These are phyloP conservation scores for Monodelphis domestica DNA, from an alignment of 2,797 vertebrate genomes.

Conservation along the genomic window DNA sequence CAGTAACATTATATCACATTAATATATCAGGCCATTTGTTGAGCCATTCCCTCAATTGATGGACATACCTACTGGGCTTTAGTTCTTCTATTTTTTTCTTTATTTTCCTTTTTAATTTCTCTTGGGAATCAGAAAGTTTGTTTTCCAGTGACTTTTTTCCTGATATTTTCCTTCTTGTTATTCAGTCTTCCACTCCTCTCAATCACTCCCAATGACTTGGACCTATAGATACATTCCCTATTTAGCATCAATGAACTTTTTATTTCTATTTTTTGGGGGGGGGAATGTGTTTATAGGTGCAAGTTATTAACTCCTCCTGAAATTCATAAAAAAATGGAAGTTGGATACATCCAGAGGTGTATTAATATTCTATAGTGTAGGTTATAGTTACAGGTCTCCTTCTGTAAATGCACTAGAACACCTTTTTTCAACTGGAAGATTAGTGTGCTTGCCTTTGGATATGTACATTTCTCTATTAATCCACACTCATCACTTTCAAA, in stretches of 20 bases:
- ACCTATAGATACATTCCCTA: too few relatives aligned
- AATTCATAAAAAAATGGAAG: background rate
- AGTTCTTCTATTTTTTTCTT: background rate
- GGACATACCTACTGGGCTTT: background rate
- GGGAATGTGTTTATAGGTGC: background rate
- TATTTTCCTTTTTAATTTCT: background rate
- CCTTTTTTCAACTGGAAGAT: constrained; percentile 1
- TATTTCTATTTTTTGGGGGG: background rate
- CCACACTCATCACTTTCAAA: background rate
- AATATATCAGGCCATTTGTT: too few relatives aligned
- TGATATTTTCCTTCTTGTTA: background rate
- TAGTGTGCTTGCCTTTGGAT: background rate
- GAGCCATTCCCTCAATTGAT: too few relatives aligned
- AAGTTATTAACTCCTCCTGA: constrained; percentile 33
- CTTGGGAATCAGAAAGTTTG: background rate
- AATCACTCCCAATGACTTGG: too few relatives aligned
- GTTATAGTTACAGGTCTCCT: background rate
- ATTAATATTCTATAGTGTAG: background rate
- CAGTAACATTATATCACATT: background rate
- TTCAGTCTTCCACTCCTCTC: background rate
- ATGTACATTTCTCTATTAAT: background rate
- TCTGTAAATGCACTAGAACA: background rate
- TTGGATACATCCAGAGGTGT: background rate
- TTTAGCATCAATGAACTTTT: background rate
- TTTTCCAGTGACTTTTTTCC: background rate